A percentile compares a stretch with the other conserved stretches of the same genome.
Conservation (phyloP, 2,797 vertebrate genomes). For the Pseudochirops corinnae region DNA sequence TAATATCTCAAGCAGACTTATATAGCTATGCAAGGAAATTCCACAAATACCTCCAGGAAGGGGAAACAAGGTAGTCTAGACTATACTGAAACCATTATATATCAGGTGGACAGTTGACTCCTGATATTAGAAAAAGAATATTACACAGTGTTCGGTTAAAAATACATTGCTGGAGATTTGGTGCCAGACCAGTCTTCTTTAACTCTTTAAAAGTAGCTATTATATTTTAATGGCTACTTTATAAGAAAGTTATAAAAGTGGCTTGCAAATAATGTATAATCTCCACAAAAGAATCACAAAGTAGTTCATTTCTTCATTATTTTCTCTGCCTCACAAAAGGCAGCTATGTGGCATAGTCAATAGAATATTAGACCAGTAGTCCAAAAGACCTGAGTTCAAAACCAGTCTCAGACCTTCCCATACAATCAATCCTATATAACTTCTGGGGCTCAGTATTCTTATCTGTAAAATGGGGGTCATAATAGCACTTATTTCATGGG, state of each 20-base stretch:
- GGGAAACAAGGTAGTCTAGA: constrained; percentile 15
- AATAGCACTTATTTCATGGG: not conserved
- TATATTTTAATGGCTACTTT: not conserved
- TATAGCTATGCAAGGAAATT: constrained; percentile 33
- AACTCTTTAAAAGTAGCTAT: constrained; percentile 18
- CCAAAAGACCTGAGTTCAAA: not conserved
- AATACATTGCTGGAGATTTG: constrained; percentile 10
- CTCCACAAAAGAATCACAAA: constrained; percentile 23
- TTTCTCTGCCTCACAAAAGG: constrained; percentile 14
- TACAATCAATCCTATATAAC: not conserved
- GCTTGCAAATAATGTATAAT: constrained; percentile 24
- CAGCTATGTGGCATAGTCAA: not conserved
- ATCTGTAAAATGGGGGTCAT: not conserved
- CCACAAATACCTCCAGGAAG: constrained; percentile 61
- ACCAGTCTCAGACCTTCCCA: not conserved
- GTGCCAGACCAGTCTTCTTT: constrained; percentile 4
- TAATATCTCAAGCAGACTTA: constrained; percentile 25
- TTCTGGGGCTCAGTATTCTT: not conserved
- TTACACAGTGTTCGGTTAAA: constrained; percentile 17
- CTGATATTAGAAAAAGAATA: constrained; percentile 12
- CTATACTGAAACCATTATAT: not conserved
- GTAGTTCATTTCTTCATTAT: not conserved
- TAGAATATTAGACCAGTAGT: not conserved
- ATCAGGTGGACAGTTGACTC: constrained; percentile 39
- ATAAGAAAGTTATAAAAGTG: not conserved